A percentile compares a stretch with the other conserved stretches of the same genome.
These are phyloP conservation scores for Nycticryphes semicollaris DNA, from an alignment of 2,113 vertebrate genomes.

Conservation along the genomic window DNA sequence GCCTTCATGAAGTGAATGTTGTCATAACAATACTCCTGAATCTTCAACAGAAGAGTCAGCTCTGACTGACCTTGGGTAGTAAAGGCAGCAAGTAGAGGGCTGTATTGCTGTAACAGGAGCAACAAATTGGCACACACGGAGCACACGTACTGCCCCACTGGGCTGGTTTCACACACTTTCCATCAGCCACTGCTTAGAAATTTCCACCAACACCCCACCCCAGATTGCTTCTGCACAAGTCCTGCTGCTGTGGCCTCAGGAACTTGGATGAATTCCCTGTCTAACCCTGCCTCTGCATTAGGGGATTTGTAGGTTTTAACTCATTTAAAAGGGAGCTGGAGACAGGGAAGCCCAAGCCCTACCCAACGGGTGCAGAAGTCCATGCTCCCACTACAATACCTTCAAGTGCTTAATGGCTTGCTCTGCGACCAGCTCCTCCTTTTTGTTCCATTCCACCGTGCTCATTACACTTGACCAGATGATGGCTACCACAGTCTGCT, in stretches of 20 bases:
- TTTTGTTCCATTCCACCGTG: constrained; percentile 98
- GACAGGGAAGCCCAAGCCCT: neutral
- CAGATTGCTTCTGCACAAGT: neutral
- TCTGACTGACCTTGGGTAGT: constrained; percentile 98
- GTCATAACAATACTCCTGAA: constrained; percentile 99
- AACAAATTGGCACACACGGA: neutral
- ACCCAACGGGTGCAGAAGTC: neutral
- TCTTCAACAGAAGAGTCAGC: constrained; percentile 96
- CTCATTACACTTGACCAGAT: constrained; percentile 98
- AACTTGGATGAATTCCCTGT: neutral
- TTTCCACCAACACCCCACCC: neutral
- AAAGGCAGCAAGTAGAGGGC: constrained; percentile 97
- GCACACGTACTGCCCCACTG: fast-evolving
- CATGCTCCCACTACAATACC: constrained; percentile 65
- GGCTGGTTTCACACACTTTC: neutral
- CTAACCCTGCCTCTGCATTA: neutral
- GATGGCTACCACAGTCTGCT: constrained; percentile 92
- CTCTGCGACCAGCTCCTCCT: constrained; percentile 98
- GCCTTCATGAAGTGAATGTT: constrained; percentile 99
- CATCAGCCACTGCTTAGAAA: neutral
- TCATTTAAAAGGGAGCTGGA: neutral
- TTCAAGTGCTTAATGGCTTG: constrained; percentile 99
- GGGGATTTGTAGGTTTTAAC: neutral
- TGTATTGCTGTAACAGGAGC: constrained; percentile 89
- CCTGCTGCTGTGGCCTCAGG: neutral